phyloP scores from a whole-genome alignment of 2,888 invertebrate genomes.

The Hoplodrina blanda region DNA sequence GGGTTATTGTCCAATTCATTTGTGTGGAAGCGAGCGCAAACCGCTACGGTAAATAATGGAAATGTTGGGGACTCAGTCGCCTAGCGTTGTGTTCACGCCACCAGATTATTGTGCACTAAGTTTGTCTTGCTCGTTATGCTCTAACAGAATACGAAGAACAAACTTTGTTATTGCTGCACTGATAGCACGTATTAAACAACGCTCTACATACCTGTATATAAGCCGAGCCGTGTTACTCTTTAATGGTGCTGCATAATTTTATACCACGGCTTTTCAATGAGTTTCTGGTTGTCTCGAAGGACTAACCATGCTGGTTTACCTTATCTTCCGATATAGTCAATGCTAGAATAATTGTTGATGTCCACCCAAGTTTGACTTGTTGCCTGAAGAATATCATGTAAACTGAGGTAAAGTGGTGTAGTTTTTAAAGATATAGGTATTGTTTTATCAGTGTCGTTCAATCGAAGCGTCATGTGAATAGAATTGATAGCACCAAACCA shows the following conservation, averaged over 20 bases:
- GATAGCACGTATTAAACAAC: slow-evolving; percentile 59
- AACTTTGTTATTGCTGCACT: slow-evolving; percentile 74
- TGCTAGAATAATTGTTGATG: not conserved
- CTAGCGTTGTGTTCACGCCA: slow-evolving; percentile 74
- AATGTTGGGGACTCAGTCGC: slow-evolving; percentile 73
- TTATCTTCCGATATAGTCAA: not conserved
- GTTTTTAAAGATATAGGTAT: slow-evolving; percentile 15
- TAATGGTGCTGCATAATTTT: slow-evolving; percentile 1
- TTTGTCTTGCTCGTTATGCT: slow-evolving; percentile 80
- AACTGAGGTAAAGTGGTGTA: slow-evolving; percentile 26
- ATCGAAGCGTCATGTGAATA: slow-evolving; percentile 15
- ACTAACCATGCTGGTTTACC: not conserved
- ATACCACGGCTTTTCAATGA: not conserved
- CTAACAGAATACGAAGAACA: slow-evolving; percentile 74
- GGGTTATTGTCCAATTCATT: slow-evolving; percentile 85
- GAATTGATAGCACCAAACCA: not conserved
- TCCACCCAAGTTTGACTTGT: slow-evolving; percentile 1
- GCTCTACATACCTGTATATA: slow-evolving; percentile 36
- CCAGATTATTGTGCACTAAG: slow-evolving; percentile 83
- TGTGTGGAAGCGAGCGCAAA: slow-evolving; percentile 77
- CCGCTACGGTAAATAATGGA: slow-evolving; percentile 81
- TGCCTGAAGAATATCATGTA: slow-evolving; percentile 13
- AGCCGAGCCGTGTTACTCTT: slow-evolving; percentile 8
- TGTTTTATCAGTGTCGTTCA: slow-evolving; percentile 11
- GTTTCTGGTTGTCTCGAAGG: not conserved